Evolutionary conservation across 53 echinoderm and acorn worm genomes (phyloP), one percentile per base, ranked within the genome.

Genomic region (Holothuria scabra): DNA sequence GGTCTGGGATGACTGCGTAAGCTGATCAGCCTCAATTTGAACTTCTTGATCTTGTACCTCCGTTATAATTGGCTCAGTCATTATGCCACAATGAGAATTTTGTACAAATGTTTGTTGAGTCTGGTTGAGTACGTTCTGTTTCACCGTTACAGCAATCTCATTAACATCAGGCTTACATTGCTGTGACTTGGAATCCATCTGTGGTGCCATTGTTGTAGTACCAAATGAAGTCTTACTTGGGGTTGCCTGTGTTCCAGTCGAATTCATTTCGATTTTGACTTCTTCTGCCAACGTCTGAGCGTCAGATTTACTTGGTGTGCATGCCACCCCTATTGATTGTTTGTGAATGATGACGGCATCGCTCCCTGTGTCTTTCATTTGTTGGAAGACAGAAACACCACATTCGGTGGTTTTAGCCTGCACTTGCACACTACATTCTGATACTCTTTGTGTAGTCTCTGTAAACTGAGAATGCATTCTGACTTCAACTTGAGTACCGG

Each of bases 131-230:
- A 30, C 28, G 28, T 46, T 29, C 49, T 52, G 48, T 78, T 24
- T 31, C 33, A 57, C 29, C 0, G 22, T 28, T 25, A 78, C 57
- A 28, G 28, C 32, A 4, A 32, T 56, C 28, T 21, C 58, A 28
- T 21, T 58, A 8, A 78, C 58, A 28, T 56, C 58, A 78, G 32
- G 56, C 33, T 78, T 58, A 78, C 78, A 57, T 31, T 78, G 78
- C 12, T 28, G 52, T 31, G 78, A 28, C 56, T 28, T 78, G 21
- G 57, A 56, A 56, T 56, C 56, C 56, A 78, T 20, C 10, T 57
- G 56, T n/a, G 30, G 12, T 4, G 28, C 56, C 21, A 57, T 20
- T 56, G 78, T 78, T 58, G 14, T 30, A 20, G 52, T 57, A 18
- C 78, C 58, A 14, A 78, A 28, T 23, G 57, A 23, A 28, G 8